Evolutionary conservation across 2,113 vertebrate genomes (phyloP).

Genomic region (Lampris megalopsis): DNA sequence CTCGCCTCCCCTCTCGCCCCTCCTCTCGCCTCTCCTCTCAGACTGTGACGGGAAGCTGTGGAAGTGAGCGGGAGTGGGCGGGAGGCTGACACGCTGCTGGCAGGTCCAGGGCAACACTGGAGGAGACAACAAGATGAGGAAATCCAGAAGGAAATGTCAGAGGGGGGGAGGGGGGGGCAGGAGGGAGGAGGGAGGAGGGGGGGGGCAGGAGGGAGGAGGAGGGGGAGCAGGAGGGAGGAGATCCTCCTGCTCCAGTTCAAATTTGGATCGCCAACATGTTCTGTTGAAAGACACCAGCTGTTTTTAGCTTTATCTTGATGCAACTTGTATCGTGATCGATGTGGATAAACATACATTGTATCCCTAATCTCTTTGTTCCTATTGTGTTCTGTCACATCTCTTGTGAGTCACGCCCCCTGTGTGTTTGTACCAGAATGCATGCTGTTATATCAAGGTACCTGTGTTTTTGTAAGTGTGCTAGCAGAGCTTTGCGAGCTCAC

Average conservation of each 20-base stretch:
- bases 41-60: slow-evolving; percentile 92
- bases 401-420: slow-evolving; percentile 6
- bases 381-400: slow-evolving; percentile 3
- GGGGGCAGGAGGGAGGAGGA: too few species aligned
- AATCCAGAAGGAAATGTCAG: slow-evolving; percentile 47
- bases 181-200: too few species aligned
- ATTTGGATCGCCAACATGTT: slow-evolving; percentile 50
- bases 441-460: slow-evolving; percentile 42
- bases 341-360: slow-evolving; percentile 35
- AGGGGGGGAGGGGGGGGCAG: too few species aligned
- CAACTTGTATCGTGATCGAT: slow-evolving; percentile 38
- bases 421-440: slow-evolving; percentile 51
- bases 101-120: slow-evolving; percentile 88
- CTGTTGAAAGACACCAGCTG: slow-evolving; percentile 28
- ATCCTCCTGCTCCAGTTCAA: too few species aligned
- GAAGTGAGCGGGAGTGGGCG: slow-evolving; percentile 83
- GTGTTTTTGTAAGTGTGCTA: slow-evolving; percentile 46
- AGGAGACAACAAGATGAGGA: slow-evolving; percentile 35
- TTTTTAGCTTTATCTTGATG: slow-evolving; percentile 27
- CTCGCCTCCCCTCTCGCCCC: not conserved
- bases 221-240: too few species aligned
- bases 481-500: slow-evolving; percentile 29
- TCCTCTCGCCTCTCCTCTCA: slow-evolving; percentile 65
- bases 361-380: slow-evolving; percentile 33
- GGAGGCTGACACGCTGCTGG: slow-evolving; percentile 84